Percentiles rank a stretch among this genome's conserved stretches.
phyloP scores from a whole-genome alignment of 2,797 vertebrate species.

The Cichlasoma orientale region DNA sequence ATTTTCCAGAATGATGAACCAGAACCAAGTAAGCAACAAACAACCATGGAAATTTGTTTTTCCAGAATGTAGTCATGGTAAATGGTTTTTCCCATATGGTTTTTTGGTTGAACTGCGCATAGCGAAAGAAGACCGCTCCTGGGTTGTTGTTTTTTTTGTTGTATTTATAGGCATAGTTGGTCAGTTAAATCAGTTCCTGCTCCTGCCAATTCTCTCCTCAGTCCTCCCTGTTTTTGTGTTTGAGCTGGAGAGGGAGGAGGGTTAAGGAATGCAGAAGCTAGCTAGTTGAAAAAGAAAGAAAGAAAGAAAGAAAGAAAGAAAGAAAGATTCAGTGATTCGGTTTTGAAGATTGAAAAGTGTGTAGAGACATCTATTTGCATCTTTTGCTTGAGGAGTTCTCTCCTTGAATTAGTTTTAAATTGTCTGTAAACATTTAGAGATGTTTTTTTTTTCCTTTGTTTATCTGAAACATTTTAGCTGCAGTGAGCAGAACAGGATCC shows the following conservation, averaged over 20 bases:
- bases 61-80: not conserved
- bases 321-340: not conserved
- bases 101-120: not conserved
- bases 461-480: constrained; percentile 59
- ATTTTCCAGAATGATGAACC: constrained; percentile 52
- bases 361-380: not conserved
- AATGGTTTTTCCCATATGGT: constrained; percentile 33
- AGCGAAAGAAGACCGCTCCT: constrained; percentile 22
- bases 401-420: constrained; percentile 51
- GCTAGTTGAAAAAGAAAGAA: constrained; percentile 15
- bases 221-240: constrained; percentile 62
- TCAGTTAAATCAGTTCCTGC: constrained; percentile 67
- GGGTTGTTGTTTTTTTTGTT: constrained; percentile 21
- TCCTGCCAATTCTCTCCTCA: constrained; percentile 60
- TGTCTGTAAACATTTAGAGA: constrained; percentile 39
- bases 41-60: constrained; percentile 26
- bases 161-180: constrained; percentile 74
- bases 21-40: constrained; percentile 63
- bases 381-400: constrained; percentile 8
- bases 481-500: constrained; percentile 18
- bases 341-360: not conserved
- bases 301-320: not conserved
- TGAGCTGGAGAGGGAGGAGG: constrained; percentile 45
- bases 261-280: constrained; percentile 49
- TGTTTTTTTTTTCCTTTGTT: constrained; percentile 33